Base-by-base conservation (phyloP, 2,797 vertebrate species). In the Alcedo atthis region DNA sequence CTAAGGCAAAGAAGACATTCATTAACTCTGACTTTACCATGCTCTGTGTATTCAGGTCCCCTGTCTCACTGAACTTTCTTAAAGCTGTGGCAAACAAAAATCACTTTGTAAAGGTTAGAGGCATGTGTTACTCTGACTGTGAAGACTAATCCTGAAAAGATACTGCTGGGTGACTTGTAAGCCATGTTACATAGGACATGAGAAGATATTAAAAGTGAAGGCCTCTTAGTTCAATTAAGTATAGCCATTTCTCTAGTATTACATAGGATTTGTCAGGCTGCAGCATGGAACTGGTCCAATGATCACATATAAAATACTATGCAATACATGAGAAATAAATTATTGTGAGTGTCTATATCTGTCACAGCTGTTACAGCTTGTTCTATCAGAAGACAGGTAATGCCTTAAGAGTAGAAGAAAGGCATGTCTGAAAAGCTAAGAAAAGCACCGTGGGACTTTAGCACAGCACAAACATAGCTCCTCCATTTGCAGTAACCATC, bases 221-320 rank as follows among this genome's bases (percentile, higher is more conserved):
- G 51, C 76, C 79, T 94, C 86, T 91, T 93, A 95, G 54, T 87
- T 92, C 89, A 82, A 89, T 93, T 92, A 92, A 76, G 59, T 40
- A 67, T 25, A 75, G 71, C 59, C 6, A 69, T 86, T 94, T 93
- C 91, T 95, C 62, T 79, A 1, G 0, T 74, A 86, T 70, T 79
- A 59, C 67, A 93, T 55, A 80, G 70, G 81, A 77, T 94, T 95
- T 95, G 84, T 94, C 89, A 91, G 74, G 42, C n/a, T 77, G 61
- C 51, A 83, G 58, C 26, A 68, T 26, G 90, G 74, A 86, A 82
- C 22, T 81, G 79, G 62, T 86, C 58, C 63, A 90, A 25, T 19
- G 35, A 93, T 57, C 77, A 61, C 35, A 87, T 32, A 91, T 40
- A 75, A 87, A 91, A 68, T 61, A 40, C 58, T 68, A 19, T 21